Percentiles rank a stretch among this genome's conserved stretches.
Evolutionary conservation across 2,113 vertebrate species (phyloP).

Genomic region (Cololabis saira): DNA sequence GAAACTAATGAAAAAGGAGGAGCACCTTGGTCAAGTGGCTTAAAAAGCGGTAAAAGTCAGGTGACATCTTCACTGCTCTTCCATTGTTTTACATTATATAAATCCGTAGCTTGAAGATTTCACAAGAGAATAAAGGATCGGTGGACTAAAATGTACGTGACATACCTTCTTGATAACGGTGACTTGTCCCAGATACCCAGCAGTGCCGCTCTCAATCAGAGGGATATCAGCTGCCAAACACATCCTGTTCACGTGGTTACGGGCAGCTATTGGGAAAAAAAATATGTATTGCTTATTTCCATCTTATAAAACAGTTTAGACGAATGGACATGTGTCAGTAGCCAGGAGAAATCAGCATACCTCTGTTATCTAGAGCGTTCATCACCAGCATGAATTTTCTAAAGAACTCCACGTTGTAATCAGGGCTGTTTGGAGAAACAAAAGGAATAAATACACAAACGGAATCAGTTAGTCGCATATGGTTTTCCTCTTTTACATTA

Average conservation of each 20-base stretch:
- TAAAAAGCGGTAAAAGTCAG: not conserved
- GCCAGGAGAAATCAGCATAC: conserved; percentile 65
- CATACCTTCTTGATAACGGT: conserved; percentile 97
- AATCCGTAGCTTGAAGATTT: not conserved
- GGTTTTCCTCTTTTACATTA: not conserved
- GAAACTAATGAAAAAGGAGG: no score
- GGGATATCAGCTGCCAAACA: conserved; percentile 96
- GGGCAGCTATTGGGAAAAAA: conserved; percentile 84
- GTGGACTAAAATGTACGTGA: fast-evolving
- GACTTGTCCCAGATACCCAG: conserved; percentile 98
- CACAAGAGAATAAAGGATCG: no score
- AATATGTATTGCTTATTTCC: not conserved
- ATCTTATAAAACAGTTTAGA: not conserved
- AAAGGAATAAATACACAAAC: not conserved
- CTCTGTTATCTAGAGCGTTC: conserved; percentile 99
- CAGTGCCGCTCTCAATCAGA: conserved; percentile 96
- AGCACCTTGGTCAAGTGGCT: no score
- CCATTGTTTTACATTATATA: not conserved
- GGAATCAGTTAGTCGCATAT: not conserved
- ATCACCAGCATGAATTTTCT: conserved; percentile 95
- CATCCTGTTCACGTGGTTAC: conserved; percentile 99
- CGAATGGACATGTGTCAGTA: not conserved
- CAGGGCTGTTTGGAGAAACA: conserved; percentile 83
- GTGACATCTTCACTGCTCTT: not conserved
- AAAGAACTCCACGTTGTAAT: conserved; percentile 98